Base-by-base conservation (phyloP, 2,113 vertebrate genomes). In the Bubo bubo region DNA sequence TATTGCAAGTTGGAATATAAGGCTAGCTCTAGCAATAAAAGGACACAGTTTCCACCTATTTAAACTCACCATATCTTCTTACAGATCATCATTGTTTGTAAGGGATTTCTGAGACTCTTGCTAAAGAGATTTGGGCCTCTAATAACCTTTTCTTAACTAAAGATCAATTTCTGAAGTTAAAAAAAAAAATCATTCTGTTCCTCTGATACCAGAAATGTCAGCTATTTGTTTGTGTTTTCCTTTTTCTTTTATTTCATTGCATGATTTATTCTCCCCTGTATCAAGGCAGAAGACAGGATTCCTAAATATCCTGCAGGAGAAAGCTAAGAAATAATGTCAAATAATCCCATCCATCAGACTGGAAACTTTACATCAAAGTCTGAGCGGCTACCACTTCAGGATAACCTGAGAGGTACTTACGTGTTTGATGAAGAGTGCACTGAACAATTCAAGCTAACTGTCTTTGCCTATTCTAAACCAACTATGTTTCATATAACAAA, bases 21-120 rank as follows among this genome's bases (percentile, higher is more conserved):
- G 26, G 75, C 30, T 76, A 88, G 67, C 53, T 91, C 37, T 49
- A 90, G 75, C 56, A 86, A 90, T 86, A 82, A 90, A 91, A 96
- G 4, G 70, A 76, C 34, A 49, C 7, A 15, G 24, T 55, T 95
- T 80, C 72, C 75, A 79, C 75, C 82, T 90, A 15, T 96, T 96
- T 86, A 86, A 90, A 94, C 26, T 95, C 87, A 6, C 22, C 4
- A 2, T 63, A 73, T 94, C 72, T 95, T 82, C 83, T 90, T 86
- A 86, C 89, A 90, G 89, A 92, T 80, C 70, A 43, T 86, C 50
- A 30, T 59, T 56, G 93, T 88, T 91, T 5, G 0, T 70, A 76
- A 91, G 76, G 72, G 84, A 74, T 94, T 93, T 86, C 76, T 76
- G 68, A 74, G 60, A 39, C 18, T 43, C 83, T 50, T 72, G 32